Evolutionary conservation across 64 coral and sea anemone genomes (phyloP).

Genomic region (Dendrophyllia cribrosa): DNA sequence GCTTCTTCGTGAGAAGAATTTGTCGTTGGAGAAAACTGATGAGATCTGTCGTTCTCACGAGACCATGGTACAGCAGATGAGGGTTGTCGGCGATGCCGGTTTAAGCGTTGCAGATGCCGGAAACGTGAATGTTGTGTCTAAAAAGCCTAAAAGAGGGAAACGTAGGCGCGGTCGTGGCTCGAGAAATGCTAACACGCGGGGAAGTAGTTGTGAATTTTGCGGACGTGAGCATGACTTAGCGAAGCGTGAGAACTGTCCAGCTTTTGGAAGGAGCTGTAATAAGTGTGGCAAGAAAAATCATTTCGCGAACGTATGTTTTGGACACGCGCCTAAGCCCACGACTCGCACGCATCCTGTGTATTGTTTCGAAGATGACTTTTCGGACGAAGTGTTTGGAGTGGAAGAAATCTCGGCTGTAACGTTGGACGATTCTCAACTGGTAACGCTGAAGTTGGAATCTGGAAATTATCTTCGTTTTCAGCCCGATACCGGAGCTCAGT

Average conservation of each 20-base stretch:
- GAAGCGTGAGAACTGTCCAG: conserved; percentile 30
- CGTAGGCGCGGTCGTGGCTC: not conserved
- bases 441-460: not conserved
- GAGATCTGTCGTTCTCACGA: no score
- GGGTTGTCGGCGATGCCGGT: no score
- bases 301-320: conserved; percentile 31
- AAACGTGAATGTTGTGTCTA: no score
- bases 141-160: not conserved
- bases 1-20: no score
- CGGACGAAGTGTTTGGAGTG: not conserved
- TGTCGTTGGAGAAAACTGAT: no score
- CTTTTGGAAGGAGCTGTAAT: not conserved
- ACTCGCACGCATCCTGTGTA: not conserved
- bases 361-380: not conserved
- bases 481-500: conserved; percentile 64
- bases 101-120: no score
- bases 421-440: conserved; percentile 4
- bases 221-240: not conserved
- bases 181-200: not conserved
- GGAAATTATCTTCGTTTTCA: conserved; percentile 26
- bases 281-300: conserved; percentile 14
- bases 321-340: not conserved
- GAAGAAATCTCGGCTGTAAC: not conserved
- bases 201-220: not conserved
- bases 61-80: no score